Evolutionary conservation across 2,888 invertebrate genomes (phyloP).

Genomic region (Ormyrus labotus): DNA sequence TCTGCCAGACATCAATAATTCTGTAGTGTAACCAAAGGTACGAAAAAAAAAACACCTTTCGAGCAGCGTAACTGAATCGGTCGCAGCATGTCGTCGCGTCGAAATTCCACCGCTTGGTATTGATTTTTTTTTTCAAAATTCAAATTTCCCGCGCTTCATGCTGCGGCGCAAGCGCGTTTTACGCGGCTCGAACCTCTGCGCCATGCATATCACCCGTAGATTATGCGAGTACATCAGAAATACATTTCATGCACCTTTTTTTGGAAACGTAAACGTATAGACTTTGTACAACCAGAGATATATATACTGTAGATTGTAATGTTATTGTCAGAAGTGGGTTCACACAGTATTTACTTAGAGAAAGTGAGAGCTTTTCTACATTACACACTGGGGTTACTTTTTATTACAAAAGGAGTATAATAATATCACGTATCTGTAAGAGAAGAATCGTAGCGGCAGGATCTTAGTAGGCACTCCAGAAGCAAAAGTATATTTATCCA

Average conservation of each 20-base stretch:
- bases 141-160: constrained; percentile 31
- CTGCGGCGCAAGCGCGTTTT: constrained; percentile 36
- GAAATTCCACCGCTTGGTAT: neutral
- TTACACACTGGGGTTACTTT: constrained; percentile 43
- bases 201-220: constrained; percentile 46
- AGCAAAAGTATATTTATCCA: constrained; percentile 15
- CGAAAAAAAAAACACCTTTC: constrained; percentile 24
- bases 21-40: constrained; percentile 28
- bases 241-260: constrained; percentile 35
- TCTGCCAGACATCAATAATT: constrained; percentile 49
- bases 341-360: constrained; percentile 41
- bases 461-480: constrained; percentile 60
- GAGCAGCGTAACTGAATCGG: constrained; percentile 33
- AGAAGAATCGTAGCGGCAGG: constrained; percentile 69
- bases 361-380: constrained; percentile 35
- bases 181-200: constrained; percentile 44
- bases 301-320: constrained; percentile 41
- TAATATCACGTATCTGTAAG: constrained; percentile 53
- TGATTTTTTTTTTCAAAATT: neutral
- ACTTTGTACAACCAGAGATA: neutral
- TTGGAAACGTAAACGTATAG: constrained; percentile 8
- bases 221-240: constrained; percentile 32
- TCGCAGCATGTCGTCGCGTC: constrained; percentile 41
- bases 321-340: constrained; percentile 33
- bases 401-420: constrained; percentile 59